These are phyloP conservation scores for Pecten maximus DNA, from an alignment of 2,888 invertebrate genomes.

Conservation along the genomic window DNA sequence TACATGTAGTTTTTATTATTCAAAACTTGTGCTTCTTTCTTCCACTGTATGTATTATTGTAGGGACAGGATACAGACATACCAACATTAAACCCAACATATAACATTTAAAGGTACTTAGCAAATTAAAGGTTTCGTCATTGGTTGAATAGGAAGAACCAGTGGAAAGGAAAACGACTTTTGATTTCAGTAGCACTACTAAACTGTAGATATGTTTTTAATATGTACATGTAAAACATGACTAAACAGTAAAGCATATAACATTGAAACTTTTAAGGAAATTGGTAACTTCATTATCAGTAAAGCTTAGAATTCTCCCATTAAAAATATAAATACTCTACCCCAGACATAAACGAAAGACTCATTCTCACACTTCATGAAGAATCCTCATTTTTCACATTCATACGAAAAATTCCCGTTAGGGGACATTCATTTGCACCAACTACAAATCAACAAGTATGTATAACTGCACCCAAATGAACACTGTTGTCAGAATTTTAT, in stretches of 20 bases:
- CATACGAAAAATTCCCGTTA: background rate
- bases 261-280: background rate
- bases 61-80: background rate
- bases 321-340: conserved; percentile 33
- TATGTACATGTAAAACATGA: background rate
- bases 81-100: background rate
- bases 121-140: background rate
- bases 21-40: background rate
- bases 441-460: background rate
- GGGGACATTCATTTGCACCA: background rate
- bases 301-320: conserved; percentile 1
- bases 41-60: background rate
- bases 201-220: background rate
- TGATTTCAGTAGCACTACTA: conserved; percentile 8
- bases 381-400: background rate
- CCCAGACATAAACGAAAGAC: background rate
- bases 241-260: background rate
- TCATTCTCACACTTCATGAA: background rate
- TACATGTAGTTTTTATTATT: background rate
- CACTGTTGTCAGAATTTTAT: background rate
- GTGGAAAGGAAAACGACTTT: background rate
- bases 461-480: background rate
- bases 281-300: background rate
- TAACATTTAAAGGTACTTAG: background rate
- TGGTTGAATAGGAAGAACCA: background rate